A percentile compares a stretch with the other conserved stretches of the same genome.
Conservation (phyloP, 2,888 invertebrate species). For the Hydroisotoma schaefferi region DNA sequence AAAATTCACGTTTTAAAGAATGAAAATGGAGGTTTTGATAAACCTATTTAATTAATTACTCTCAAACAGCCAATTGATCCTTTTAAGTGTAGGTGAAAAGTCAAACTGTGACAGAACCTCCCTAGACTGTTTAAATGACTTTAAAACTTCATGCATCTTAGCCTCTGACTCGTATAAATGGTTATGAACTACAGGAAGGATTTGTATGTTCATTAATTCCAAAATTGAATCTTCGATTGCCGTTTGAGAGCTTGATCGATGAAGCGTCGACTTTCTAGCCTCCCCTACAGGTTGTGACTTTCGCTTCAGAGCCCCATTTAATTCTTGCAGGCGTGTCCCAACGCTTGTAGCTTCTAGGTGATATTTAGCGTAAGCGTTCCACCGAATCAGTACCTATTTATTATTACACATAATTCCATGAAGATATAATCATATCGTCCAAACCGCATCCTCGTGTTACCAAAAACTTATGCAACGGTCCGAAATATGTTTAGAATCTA, state of each 20-base stretch:
- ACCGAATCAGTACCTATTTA: constrained; percentile 37
- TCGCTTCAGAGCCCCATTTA: constrained; percentile 30
- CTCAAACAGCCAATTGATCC: constrained; percentile 31
- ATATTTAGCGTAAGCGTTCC: constrained; percentile 45
- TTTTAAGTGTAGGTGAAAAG: constrained; percentile 13
- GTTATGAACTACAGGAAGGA: constrained; percentile 39
- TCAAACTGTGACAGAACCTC: constrained; percentile 28
- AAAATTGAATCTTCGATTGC: constrained; percentile 28
- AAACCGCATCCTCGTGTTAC: no score
- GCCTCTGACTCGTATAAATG: constrained; percentile 40
- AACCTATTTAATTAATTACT: neutral
- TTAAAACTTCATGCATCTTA: constrained; percentile 36
- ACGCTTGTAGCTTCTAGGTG: constrained; percentile 27
- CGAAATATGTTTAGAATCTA: no score
- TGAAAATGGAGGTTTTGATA: neutral
- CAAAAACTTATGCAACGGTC: no score
- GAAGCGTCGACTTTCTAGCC: neutral
- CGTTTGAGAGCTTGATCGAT: constrained; percentile 12
- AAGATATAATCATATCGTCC: no score
- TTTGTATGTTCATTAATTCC: constrained; percentile 23
- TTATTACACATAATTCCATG: neutral
- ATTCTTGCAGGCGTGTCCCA: constrained; percentile 21
- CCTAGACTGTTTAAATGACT: constrained; percentile 30
- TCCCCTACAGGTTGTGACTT: neutral
- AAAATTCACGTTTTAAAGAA: neutral